A percentile compares a stretch with the other conserved stretches of the same genome.
Conservation (phyloP, 2,113 vertebrate species). For the Casuarius casuarius region DNA sequence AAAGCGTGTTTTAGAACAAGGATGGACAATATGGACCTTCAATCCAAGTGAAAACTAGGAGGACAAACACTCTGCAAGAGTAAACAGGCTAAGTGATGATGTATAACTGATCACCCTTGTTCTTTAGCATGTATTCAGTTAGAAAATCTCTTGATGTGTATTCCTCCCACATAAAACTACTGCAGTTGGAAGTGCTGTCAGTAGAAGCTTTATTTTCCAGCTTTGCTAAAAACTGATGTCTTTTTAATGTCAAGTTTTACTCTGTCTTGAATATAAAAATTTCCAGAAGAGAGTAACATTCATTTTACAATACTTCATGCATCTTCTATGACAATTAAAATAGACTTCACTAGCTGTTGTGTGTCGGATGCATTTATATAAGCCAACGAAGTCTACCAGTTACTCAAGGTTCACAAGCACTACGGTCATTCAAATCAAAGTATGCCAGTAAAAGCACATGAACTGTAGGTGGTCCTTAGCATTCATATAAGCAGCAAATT, state of each 20-base stretch:
- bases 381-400: slow-evolving; percentile 6
- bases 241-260: slow-evolving; percentile 44
- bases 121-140: not conserved
- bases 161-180: slow-evolving; percentile 38
- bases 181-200: slow-evolving; percentile 53
- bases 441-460: not conserved
- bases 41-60: not conserved
- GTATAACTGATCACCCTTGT: not conserved
- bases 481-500: not conserved
- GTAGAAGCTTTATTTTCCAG: slow-evolving; percentile 41
- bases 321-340: slow-evolving; percentile 53
- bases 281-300: slow-evolving; percentile 10
- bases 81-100: not conserved
- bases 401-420: not conserved
- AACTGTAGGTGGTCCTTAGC: rapidly evolving
- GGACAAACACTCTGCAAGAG: not conserved
- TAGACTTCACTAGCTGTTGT: slow-evolving; percentile 13
- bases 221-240: not conserved
- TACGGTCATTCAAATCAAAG: not conserved
- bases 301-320: not conserved
- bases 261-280: slow-evolving; percentile 35
- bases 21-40: not conserved
- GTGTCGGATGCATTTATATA: not conserved
- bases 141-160: slow-evolving; percentile 21
- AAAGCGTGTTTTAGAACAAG: not conserved